Evolutionary conservation across 2,888 invertebrate species (phyloP).

Genomic region (Halictus ligatus): DNA sequence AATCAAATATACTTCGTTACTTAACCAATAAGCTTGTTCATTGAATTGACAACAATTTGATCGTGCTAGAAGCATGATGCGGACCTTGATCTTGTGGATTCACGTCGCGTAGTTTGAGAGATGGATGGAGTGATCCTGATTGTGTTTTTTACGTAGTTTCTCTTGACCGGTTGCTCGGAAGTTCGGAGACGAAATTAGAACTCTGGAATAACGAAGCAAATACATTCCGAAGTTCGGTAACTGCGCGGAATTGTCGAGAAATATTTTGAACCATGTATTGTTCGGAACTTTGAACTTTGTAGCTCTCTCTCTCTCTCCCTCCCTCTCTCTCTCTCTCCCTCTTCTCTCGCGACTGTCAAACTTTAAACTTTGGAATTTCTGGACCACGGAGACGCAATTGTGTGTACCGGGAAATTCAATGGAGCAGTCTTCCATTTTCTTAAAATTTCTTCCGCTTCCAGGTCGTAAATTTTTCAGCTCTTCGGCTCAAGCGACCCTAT

Average conservation of each 20-base stretch:
- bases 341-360: not conserved
- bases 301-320: not conserved
- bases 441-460: not conserved
- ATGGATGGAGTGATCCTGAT: not conserved
- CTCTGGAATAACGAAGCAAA: not conserved
- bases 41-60: not conserved
- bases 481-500: not conserved
- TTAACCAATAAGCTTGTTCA: not conserved
- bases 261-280: conserved; percentile 6
- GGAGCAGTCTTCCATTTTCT: not conserved
- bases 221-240: not conserved
- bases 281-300: conserved; percentile 4
- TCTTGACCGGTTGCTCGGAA: not conserved
- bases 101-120: not conserved
- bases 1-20: too few relatives aligned
- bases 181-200: not conserved
- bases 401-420: not conserved
- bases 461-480: not conserved
- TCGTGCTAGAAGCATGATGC: not conserved
- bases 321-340: not conserved
- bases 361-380: conserved; percentile 10
- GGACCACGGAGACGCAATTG: not conserved
- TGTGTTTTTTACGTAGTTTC: not conserved
- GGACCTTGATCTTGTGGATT: not conserved
- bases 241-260: not conserved